These are phyloP conservation scores for Porites lutea DNA, from an alignment of 64 coral and sea anemone genomes.

Conservation along the genomic window DNA sequence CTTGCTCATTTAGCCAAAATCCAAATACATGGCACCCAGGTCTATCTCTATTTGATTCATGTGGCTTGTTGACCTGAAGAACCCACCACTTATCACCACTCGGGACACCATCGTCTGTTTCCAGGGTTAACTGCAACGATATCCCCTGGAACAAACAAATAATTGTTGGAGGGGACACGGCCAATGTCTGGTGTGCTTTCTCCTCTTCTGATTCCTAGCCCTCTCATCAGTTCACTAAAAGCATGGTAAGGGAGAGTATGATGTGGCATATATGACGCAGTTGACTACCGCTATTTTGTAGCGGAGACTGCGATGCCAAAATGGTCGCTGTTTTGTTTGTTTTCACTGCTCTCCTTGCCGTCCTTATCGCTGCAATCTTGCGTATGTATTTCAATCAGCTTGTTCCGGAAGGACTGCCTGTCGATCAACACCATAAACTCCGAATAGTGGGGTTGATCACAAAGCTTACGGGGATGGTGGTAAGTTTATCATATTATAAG, in stretches of 20 bases:
- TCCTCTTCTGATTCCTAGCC: conserved; percentile 46
- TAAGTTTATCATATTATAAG: background rate
- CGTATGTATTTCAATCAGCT: background rate
- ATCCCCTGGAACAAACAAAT: conserved; percentile 79
- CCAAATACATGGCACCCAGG: conserved; percentile 68
- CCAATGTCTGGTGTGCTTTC: conserved; percentile 21
- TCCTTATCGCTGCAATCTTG: background rate
- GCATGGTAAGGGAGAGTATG: background rate
- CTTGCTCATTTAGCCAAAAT: conserved; percentile 74
- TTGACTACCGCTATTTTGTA: background rate
- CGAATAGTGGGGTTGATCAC: background rate
- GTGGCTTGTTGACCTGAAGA: conserved; percentile 63
- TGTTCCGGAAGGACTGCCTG: background rate
- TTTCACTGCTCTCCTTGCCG: background rate
- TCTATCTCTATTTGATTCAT: conserved; percentile 52
- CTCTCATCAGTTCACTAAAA: conserved; percentile 67
- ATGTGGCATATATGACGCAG: background rate
- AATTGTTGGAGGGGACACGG: conserved; percentile 14
- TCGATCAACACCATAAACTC: background rate
- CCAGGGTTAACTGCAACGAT: conserved; percentile 78
- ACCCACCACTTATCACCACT: conserved; percentile 82
- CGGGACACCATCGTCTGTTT: conserved; percentile 66
- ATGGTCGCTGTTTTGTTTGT: background rate
- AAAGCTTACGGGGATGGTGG: background rate
- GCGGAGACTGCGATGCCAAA: background rate